Evolutionary conservation across 2,888 invertebrate species (phyloP).

Genomic region (Chesias legatella): DNA sequence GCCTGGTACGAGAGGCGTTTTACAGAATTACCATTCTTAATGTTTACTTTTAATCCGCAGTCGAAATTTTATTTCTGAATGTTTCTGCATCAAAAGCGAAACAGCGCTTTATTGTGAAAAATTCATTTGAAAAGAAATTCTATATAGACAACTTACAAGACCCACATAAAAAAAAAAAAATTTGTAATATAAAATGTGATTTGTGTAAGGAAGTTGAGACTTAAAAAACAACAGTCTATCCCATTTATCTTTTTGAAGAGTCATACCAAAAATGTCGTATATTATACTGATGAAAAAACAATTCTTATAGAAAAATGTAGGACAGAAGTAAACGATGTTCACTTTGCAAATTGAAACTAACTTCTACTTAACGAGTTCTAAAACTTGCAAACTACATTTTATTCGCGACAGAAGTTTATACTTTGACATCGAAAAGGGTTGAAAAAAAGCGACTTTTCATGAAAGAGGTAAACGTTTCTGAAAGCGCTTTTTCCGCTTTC

Average conservation of each 20-base stretch:
- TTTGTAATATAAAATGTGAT: too few relatives aligned
- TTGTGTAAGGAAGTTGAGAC: too few relatives aligned
- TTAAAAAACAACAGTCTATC: too few relatives aligned
- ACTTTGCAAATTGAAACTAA: constrained; percentile 14
- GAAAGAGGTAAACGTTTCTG: constrained; percentile 32
- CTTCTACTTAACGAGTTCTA: constrained; percentile 12
- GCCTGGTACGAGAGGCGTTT: constrained; percentile 57
- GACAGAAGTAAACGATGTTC: neutral
- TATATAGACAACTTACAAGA: too few relatives aligned
- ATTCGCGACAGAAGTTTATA: constrained; percentile 22
- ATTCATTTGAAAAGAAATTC: constrained; percentile 23
- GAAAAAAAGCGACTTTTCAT: constrained; percentile 23
- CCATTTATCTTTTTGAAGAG: too few relatives aligned
- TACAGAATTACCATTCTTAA: constrained; percentile 60
- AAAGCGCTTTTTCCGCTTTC: constrained; percentile 34
- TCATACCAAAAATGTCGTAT: too few relatives aligned
- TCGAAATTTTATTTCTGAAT: constrained; percentile 69
- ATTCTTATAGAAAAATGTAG: neutral
- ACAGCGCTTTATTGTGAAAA: constrained; percentile 28
- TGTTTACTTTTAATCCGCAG: constrained; percentile 77
- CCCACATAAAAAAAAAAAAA: too few relatives aligned
- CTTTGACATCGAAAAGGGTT: constrained; percentile 33
- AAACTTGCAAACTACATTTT: constrained; percentile 24
- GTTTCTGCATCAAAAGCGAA: constrained; percentile 39
- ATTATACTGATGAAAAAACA: neutral